phyloP scores from a whole-genome alignment of 2,113 vertebrate species.

The Neolamprologus fasciatus region DNA sequence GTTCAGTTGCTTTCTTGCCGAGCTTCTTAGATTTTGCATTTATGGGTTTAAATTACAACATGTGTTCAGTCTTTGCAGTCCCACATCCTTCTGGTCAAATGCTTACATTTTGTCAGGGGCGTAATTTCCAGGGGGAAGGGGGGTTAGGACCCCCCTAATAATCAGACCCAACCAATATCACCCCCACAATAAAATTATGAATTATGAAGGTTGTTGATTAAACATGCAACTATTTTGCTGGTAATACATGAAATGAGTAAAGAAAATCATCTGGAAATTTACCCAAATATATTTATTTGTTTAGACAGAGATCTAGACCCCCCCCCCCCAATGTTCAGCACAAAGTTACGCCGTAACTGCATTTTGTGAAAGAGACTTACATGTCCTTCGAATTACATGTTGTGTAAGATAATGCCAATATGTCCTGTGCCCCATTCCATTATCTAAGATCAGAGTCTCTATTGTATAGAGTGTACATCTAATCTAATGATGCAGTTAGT shows the following conservation, averaged over 20 bases:
- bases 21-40: background rate
- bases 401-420: background rate
- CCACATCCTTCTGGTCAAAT: background rate
- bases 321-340: background rate
- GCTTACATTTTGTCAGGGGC: background rate
- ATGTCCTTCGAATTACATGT: background rate
- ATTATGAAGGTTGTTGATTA: background rate
- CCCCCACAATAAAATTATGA: background rate
- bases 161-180: background rate
- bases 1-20: background rate
- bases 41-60: background rate
- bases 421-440: background rate
- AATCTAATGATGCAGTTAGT: background rate
- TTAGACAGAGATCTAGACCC: background rate
- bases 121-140: accelerated
- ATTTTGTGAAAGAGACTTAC: background rate
- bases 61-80: background rate
- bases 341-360: background rate
- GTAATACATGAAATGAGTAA: background rate
- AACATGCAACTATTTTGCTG: background rate
- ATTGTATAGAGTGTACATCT: background rate
- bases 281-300: background rate
- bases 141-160: background rate
- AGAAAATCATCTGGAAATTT: background rate
- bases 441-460: background rate